Evolutionary conservation across 2,113 vertebrate species (phyloP), one percentile per base, ranked within the genome.

Genomic region (Grammomys dolichurus): DNA sequence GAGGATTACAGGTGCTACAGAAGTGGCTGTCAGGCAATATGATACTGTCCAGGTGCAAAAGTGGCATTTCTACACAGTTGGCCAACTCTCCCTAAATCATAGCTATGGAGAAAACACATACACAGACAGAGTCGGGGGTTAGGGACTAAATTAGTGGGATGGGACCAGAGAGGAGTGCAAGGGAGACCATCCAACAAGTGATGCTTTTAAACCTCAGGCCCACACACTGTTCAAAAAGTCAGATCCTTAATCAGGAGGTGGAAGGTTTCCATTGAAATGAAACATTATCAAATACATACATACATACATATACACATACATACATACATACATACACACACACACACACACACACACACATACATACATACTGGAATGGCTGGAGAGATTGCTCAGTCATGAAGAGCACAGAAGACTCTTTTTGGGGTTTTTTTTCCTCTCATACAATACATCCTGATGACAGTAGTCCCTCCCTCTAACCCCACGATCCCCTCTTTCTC

Each of bases 11-110:
- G 36, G 33, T 60, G 81, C 63, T 67, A 40, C 77, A 96, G 95
- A 76, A 87, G 77, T 19, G 72, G 88, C 81, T 28, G 87, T 89
- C 96, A 85, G 95, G 96, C 96, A 97, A 95, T 73, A 26, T 72
- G 97, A 98, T 95, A 96, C 87, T 70, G 78, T 60, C 81, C 94
- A 97, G 95, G 97, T 97, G 96, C 85, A 92, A 96, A 96, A 91
- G 95, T 1, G 65, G 56, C 77, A 22, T 91, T 87, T 87, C 97
- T 87, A 73, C 40, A 90, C 76, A 75, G 81, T 43, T 80, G 40
- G 86, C 88, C 81, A 80, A 43, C 91, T 94, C 90, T 76, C 80
- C 93, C 86, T 95, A 96, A 96, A 96, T 96, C 95, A 96, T 95
- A 93, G 95, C 89, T 94, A 93, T 72, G 94, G 91, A 82, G n/a